phyloP scores from a whole-genome alignment of 2,888 invertebrate genomes.

The Megalurothrips usitatus region DNA sequence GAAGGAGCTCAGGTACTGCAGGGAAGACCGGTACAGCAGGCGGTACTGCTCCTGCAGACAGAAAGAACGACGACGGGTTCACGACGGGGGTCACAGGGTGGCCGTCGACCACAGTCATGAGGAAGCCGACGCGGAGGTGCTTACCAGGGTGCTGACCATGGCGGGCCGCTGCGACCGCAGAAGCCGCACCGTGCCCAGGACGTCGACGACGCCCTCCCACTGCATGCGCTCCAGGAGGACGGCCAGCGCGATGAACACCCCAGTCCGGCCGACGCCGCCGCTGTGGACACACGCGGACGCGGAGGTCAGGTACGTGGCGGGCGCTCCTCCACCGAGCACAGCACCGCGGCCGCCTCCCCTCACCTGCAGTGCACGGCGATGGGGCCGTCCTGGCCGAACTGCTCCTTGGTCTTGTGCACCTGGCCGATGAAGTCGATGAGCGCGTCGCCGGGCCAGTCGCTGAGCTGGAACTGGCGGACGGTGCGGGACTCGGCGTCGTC shows the following conservation, averaged over 20 bases:
- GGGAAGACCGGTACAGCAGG: constrained; percentile 97
- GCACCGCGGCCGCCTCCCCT: constrained; percentile 9
- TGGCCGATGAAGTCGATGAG: constrained; percentile 99
- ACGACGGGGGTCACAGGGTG: constrained; percentile 3
- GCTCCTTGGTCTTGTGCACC: constrained; percentile 99
- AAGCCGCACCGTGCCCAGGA: constrained; percentile 98
- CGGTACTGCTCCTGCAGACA: constrained; percentile 90
- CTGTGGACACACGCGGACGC: constrained; percentile 48
- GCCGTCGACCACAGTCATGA: background rate
- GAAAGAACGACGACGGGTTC: constrained; percentile 35
- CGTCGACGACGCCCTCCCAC: constrained; percentile 97
- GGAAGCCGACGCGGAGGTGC: too few species aligned
- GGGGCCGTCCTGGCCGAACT: constrained; percentile 98
- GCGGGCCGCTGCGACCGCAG: constrained; percentile 96
- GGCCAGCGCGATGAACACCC: constrained; percentile 96
- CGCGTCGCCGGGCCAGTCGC: constrained; percentile 96
- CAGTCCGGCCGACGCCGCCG: constrained; percentile 97
- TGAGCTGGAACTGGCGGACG: constrained; percentile 93
- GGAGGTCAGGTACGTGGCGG: too few species aligned
- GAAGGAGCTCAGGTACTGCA: constrained; percentile 97
- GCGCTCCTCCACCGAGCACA: background rate
- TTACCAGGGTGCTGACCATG: constrained; percentile 99
- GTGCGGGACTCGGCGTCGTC: constrained; percentile 96
- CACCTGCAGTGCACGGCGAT: constrained; percentile 97
- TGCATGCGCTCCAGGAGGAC: constrained; percentile 98